A percentile compares a stretch with the other conserved stretches of the same genome.
Evolutionary conservation across 2,888 invertebrate species (phyloP).

Genomic region (Myopa testacea): DNA sequence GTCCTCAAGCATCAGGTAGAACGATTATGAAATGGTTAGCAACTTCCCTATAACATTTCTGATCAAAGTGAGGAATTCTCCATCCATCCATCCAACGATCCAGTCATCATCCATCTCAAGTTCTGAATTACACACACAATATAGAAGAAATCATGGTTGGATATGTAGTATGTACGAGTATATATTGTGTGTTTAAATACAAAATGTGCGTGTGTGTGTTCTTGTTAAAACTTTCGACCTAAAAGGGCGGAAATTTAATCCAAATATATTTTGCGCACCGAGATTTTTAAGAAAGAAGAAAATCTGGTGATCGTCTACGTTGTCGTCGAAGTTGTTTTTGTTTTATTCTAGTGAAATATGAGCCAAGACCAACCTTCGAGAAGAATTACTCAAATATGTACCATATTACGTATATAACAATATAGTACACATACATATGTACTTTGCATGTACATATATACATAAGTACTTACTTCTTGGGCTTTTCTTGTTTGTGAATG

Average conservation of each 20-base stretch:
- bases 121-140: neutral
- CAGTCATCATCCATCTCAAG: neutral
- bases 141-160: neutral
- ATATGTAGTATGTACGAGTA: neutral
- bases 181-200: neutral
- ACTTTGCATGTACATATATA: neutral
- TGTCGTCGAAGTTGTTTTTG: neutral
- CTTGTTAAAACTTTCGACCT: neutral
- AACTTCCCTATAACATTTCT: neutral
- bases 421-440: neutral
- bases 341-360: constrained; percentile 20
- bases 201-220: neutral
- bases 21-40: constrained; percentile 10
- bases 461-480: neutral
- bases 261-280: constrained; percentile 46
- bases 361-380: constrained; percentile 6
- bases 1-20: constrained; percentile 19
- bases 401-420: neutral
- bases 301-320: neutral
- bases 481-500: neutral
- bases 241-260: constrained; percentile 66
- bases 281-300: constrained; percentile 18
- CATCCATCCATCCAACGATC: constrained; percentile 4
- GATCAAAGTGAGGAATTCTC: neutral
- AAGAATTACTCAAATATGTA: neutral